A percentile compares a stretch with the other conserved stretches of the same genome.
Evolutionary conservation across 2,888 invertebrate species (phyloP).

Genomic region (Drosophila helvetica): DNA sequence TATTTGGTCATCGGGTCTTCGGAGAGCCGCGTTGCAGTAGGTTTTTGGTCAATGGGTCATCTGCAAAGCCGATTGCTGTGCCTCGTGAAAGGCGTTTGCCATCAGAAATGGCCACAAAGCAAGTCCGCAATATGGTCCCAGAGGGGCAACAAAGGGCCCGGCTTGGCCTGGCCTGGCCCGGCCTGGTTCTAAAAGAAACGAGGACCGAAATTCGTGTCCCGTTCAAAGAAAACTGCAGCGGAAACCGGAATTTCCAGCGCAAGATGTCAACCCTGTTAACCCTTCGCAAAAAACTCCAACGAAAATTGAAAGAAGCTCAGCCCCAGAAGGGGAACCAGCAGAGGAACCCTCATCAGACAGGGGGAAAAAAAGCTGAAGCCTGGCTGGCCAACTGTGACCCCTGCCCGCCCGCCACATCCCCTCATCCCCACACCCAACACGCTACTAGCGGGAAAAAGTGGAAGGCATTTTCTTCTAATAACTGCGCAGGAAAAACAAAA

Average conservation of each 20-base stretch:
- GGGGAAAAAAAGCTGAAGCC: constrained; percentile 39
- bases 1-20: neutral
- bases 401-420: neutral
- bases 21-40: neutral
- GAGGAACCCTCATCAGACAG: constrained; percentile 69
- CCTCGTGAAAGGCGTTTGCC: neutral
- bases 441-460: constrained; percentile 29
- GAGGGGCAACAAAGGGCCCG: constrained; percentile 43
- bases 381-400: constrained; percentile 69
- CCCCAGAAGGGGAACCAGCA: constrained; percentile 31
- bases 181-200: constrained; percentile 12
- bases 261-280: constrained; percentile 71
- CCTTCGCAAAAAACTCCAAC: constrained; percentile 40
- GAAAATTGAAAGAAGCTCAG: constrained; percentile 34
- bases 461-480: constrained; percentile 72
- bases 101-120: constrained; percentile 57
- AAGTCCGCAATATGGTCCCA: constrained; percentile 35
- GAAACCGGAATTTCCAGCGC: constrained; percentile 76
- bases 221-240: constrained; percentile 75
- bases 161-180: neutral
- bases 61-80: neutral
- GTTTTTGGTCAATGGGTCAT: constrained; percentile 9
- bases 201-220: constrained; percentile 39
- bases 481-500: constrained; percentile 58
- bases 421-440: constrained; percentile 11